These are phyloP conservation scores for Ypsolopha sequella DNA, from an alignment of 2,888 invertebrate genomes.

Conservation along the genomic window DNA sequence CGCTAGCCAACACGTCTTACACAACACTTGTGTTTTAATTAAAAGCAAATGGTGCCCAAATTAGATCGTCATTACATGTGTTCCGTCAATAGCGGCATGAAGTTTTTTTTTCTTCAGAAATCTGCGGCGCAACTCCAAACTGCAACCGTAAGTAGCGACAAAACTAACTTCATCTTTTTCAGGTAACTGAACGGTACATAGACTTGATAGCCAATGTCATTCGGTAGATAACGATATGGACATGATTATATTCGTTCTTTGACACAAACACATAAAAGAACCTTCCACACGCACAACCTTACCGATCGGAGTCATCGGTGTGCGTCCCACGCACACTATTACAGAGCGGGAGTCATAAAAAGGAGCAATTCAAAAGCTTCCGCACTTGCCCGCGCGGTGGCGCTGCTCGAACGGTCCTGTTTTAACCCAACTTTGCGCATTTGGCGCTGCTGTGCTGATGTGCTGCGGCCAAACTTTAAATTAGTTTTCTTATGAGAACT, in stretches of 20 bases:
- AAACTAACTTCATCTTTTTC: background rate
- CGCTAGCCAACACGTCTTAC: slow-evolving; percentile 60
- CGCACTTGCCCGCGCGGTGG: slow-evolving; percentile 63
- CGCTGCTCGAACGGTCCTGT: slow-evolving; percentile 39
- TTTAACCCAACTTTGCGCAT: slow-evolving; percentile 24
- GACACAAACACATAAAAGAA: slow-evolving; percentile 44
- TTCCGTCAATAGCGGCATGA: slow-evolving; percentile 15
- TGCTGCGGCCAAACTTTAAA: slow-evolving; percentile 33
- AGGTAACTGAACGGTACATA: background rate
- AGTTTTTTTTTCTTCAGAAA: background rate
- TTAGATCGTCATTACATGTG: slow-evolving; percentile 30
- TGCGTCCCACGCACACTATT: slow-evolving; percentile 54
- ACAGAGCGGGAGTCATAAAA: slow-evolving; percentile 34
- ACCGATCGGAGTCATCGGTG: slow-evolving; percentile 27
- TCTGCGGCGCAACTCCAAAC: background rate
- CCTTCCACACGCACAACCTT: slow-evolving; percentile 42
- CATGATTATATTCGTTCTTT: slow-evolving; percentile 11
- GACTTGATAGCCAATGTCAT: slow-evolving; percentile 50
- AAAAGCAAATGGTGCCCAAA: slow-evolving; percentile 42
- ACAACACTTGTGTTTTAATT: slow-evolving; percentile 38
- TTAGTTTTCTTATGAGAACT: slow-evolving; percentile 41
- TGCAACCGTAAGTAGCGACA: background rate
- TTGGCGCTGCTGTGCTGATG: slow-evolving; percentile 56
- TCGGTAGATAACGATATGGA: slow-evolving; percentile 43
- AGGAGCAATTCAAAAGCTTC: slow-evolving; percentile 59